Evolutionary conservation across 1,140 invertebrate species (phyloP), one percentile per base, ranked within the genome.

Genomic region (Scaptomyza pallida): DNA sequence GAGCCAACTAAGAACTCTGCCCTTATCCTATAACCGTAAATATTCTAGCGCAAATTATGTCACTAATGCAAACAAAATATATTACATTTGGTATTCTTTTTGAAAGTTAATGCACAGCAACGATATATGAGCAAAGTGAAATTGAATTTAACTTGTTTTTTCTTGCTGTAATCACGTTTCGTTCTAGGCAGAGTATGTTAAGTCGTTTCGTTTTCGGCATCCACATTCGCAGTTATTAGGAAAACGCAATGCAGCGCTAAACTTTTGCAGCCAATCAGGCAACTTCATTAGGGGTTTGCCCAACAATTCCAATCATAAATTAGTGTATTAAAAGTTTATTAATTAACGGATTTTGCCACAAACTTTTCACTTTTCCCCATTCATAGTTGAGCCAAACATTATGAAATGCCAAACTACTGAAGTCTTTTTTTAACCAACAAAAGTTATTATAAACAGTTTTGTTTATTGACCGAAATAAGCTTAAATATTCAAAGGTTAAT

Each of bases 261-360:
- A 69, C 35, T 72, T 72, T 51, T 33, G n/a, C 35, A 61, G n/a
- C 16, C 55, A 17, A 12, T 35, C 57, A 44, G 3, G 13, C 35
- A 45, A 40, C 45, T 56, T 37, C 51, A 59, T 44, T 61, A 41
- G 35, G 12, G 35, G 40, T 54, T 65, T 54, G 13, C 16, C 16
- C n/a, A 55, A 50, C 48, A 57, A n/a, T 50, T 71, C 41, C 40
- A 54, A 62, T 40, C 57, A 59, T 61, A 65, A 45, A 48, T 55
- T 9, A 55, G 21, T 41, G 26, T 15, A 51, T 50, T 47, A 48
- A 72, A 82, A 80, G 60, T 83, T 83, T 80, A 80, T 86, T 83
- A 83, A 83, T 85, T 83, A 83, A 62, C 69, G 63, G 15, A 12
- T n/a, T 21, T 13, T 23, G n/a, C 0, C 48, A n/a, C 21, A 44